Base-by-base conservation (phyloP, 2,888 invertebrate species). In the Pachycephus smyrnensis region DNA sequence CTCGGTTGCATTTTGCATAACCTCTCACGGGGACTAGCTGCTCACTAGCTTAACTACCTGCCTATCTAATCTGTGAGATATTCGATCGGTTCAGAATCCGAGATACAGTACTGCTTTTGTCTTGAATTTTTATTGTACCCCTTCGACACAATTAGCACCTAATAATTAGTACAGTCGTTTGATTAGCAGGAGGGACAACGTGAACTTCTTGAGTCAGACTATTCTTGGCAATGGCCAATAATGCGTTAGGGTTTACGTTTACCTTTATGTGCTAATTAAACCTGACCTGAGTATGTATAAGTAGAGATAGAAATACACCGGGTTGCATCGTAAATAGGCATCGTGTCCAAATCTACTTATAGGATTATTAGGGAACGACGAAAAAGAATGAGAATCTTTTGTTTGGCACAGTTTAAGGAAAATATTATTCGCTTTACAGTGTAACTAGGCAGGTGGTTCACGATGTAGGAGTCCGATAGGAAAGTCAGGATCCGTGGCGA, bases 141-240 rank as follows among this genome's bases (percentile, higher is more conserved):
- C 68, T 73, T 68, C 37, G 23, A 68, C 73, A 79, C 76, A 87
- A 88, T 91, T 91, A 91, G 88, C 91, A 86, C 84, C 77, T 79
- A 84, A 86, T 88, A 90, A 90, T 91, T 90, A 90, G 87, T 89
- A 83, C 82, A 83, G 82, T 84, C 83, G 84, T 84, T 86, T 83
- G 87, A 88, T 91, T 90, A 90, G 88, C 89, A 82, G 78, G 82
- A 84, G 9, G 23, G 87, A 87, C 86, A 84, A 86, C 85, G 81
- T 23, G 55, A 55, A 55, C 23, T 55, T 83, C 78, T 73, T 69
- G 79, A 77, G 77, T 75, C 80, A 81, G 83, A 83, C 81, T 82
- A 85, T 86, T 85, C 86, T 85, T 85, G 83, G 82, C 81, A 81
- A 81, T 84, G 84, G 84, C 86, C 85, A 84, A 86, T 88, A 86